A percentile compares a stretch with the other conserved stretches of the same genome.
Evolutionary conservation across 2,888 invertebrate genomes (phyloP).

Genomic region (Trilocha varians): DNA sequence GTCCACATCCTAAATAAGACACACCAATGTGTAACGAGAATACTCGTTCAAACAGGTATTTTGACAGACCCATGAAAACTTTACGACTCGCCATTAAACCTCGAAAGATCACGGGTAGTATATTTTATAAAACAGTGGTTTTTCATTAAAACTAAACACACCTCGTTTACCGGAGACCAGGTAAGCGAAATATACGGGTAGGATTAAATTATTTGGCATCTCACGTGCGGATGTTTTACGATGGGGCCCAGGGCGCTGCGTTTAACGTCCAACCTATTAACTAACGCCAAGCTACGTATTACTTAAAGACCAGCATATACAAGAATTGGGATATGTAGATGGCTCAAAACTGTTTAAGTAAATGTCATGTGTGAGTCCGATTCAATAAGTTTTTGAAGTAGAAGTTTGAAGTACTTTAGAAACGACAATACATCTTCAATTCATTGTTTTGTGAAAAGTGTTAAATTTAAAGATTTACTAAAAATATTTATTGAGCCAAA

Average conservation of each 20-base stretch:
- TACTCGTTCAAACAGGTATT: too few species aligned
- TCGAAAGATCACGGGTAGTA: slow-evolving; percentile 4
- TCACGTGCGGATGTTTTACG: slow-evolving; percentile 30
- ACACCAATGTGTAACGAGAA: too few species aligned
- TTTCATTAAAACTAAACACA: slow-evolving; percentile 7
- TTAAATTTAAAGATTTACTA: too few species aligned
- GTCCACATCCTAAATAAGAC: too few species aligned
- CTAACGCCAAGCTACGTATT: slow-evolving; percentile 12
- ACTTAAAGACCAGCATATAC: background rate
- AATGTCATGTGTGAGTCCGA: too few species aligned
- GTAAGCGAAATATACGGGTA: slow-evolving; percentile 16
- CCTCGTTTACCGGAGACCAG: slow-evolving; percentile 9
- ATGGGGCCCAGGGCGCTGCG: slow-evolving; percentile 18
- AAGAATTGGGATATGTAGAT: background rate
- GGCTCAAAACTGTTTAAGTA: too few species aligned
- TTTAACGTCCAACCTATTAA: slow-evolving; percentile 29
- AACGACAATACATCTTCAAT: too few species aligned
- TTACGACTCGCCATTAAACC: background rate
- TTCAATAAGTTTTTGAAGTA: too few species aligned
- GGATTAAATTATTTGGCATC: slow-evolving; percentile 38
- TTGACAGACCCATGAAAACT: background rate
- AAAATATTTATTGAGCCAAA: too few species aligned
- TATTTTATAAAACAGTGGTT: background rate
- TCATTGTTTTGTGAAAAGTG: too few species aligned
- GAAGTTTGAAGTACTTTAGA: too few species aligned